Evolutionary conservation across 2,888 invertebrate genomes (phyloP), one percentile per base, ranked within the genome.

Genomic region (Amaurobius ferox): DNA sequence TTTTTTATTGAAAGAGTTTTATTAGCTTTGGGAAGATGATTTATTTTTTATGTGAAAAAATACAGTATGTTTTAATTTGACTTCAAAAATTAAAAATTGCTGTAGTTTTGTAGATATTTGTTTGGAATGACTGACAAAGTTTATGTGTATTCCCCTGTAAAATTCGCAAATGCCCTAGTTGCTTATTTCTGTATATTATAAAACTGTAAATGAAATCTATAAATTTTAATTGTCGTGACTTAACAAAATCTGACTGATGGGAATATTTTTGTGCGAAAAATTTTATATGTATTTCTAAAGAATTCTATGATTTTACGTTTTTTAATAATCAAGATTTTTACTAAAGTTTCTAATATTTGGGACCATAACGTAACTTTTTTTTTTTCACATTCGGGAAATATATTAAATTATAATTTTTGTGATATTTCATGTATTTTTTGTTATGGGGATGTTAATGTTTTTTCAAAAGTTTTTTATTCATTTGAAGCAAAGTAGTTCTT

Each of bases 131-230:
- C 5, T 35, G 9, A 35, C 19, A 55, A 23, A 55, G 23, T 23
- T 3, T 23, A 11, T 23, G 5, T 55, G 11, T 23, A 23, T 23
- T 23, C 5, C 16, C 19, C 5, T 23, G 23, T 55, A n/a, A 55
- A 55, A 55, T 23, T 5, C 55, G 16, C 19, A 16, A 7, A 23
- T 3, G 1, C 5, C 5, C 7, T 23, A 23, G 23, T 23, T 11
- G 23, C 23, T 7, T 16, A 55, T 55, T 23, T 16, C 5, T 55
- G 55, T 55, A 55, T 55, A 55, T 55, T 55, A 11, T 44, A 16
- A n/a, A 44, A 16, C 9, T 44, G 55, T 55, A 55, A 55, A 55
- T 55, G 55, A 55, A 55, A 55, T 55, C n/a, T n/a, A 55, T 23
- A 55, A 16, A 55, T 55, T 55, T 55, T 55, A 35, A 23, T 23